These are phyloP conservation scores for Notothenia rossii DNA, from an alignment of 2,113 vertebrate species.

Conservation along the genomic window DNA sequence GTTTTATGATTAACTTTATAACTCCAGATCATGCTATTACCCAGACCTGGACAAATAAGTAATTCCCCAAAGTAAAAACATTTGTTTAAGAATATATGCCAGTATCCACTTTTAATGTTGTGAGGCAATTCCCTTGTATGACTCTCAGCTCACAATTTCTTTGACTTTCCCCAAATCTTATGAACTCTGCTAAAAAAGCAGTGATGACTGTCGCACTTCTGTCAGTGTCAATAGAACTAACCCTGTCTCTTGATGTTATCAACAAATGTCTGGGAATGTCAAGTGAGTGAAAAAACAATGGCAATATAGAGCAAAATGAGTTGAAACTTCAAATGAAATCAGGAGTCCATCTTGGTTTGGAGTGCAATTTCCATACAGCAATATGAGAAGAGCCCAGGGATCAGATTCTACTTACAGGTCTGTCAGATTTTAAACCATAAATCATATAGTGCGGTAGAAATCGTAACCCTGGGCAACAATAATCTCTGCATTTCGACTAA, in stretches of 20 bases:
- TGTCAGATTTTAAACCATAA: constrained; percentile 50
- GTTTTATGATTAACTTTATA: constrained; percentile 20
- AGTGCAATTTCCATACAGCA: constrained; percentile 20
- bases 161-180: constrained; percentile 24
- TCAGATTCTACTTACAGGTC: constrained; percentile 27
- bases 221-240: constrained; percentile 11
- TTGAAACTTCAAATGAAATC: constrained; percentile 37
- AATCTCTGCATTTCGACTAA: constrained; percentile 55
- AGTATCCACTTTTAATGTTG: background rate
- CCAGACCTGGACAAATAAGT: background rate
- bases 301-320: constrained; percentile 18
- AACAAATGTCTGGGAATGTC: constrained; percentile 15
- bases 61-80: constrained; percentile 8
- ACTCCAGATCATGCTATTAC: constrained; percentile 6
- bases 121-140: background rate
- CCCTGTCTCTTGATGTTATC: constrained; percentile 29
- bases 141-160: constrained; percentile 4
- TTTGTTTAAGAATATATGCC: background rate
- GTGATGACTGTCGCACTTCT: constrained; percentile 28
- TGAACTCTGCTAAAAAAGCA: constrained; percentile 29
- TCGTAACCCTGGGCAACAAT: constrained; percentile 34
- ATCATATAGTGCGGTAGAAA: constrained; percentile 38
- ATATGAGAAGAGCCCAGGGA: constrained; percentile 36
- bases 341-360: constrained; percentile 34
- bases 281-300: constrained; percentile 22